Base-by-base conservation (phyloP, 2,888 invertebrate species). In the Apocheima hispidaria region DNA sequence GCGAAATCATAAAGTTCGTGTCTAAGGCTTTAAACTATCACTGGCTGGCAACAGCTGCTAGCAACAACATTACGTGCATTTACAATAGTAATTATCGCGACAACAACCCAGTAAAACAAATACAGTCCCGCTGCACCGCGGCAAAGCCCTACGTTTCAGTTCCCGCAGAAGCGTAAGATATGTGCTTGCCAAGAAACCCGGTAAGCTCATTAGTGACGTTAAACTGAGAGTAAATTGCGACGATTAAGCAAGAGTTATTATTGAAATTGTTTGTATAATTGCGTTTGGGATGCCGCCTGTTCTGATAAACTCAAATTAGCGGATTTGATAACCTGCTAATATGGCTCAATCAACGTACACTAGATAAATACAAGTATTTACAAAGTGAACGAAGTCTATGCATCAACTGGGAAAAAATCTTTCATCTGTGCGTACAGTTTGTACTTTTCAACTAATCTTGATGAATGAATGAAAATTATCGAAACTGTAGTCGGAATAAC, bases 181-280 rank as follows among this genome's bases (percentile, higher is more conserved):
- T 84, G 78, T 80, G 82, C 78, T 84, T 78, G 79, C 82, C 84
- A 84, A 86, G 83, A 82, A 77, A 79, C 75, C 78, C 70, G 70
- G 80, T 79, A 75, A 84, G 84, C 84, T 86, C 86, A 86, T 86
- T 86, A 84, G 81, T 74, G 77, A 78, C 74, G 76, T 77, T 76
- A 76, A 73, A 69, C 72, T 69, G 68, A 55, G 60, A 63, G 61
- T 56, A 62, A 66, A 53, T 65, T 58, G 65, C 64, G 60, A 68
- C 70, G 63, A 68, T 70, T 70, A 70, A 66, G 64, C 59, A 66
- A 64, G 69, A 70, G 48, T 65, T 69, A 69, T 70, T 70, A 68
- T 65, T 65, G 63, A 69, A 53, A 65, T 62, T 51, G 65, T 63
- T 62, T 65, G 68, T 59, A 53, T 65, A 68, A 68, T 66, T 65